Conservation (phyloP, 1,140 invertebrate species). For the Pseudomyrmex gracilis region DNA sequence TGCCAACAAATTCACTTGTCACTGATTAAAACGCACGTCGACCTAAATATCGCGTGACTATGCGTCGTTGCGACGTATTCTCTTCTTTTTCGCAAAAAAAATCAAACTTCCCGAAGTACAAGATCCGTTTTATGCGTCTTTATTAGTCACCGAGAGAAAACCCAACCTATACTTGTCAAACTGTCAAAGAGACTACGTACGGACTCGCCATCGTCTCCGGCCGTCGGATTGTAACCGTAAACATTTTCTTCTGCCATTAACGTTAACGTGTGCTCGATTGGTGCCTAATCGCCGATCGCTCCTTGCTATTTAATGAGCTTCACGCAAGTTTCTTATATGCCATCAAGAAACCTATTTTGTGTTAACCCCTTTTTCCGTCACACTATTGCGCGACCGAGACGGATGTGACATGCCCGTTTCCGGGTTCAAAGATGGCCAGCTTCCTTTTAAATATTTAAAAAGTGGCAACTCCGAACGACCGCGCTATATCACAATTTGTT, state of each 20-base stretch:
- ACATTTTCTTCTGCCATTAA: slow-evolving; percentile 86
- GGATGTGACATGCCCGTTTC: slow-evolving; percentile 79
- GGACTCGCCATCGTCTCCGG: slow-evolving; percentile 81
- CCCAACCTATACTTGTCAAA: slow-evolving; percentile 83
- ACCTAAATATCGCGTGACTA: too few species aligned
- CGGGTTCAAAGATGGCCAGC: slow-evolving; percentile 79
- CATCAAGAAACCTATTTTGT: slow-evolving; percentile 84
- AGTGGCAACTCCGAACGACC: neutral
- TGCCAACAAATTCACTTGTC: neutral
- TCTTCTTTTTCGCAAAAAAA: neutral
- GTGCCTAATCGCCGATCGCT: slow-evolving; percentile 67
- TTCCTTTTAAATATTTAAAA: slow-evolving; percentile 74
- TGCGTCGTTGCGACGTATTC: too few species aligned
- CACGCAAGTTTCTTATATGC: slow-evolving; percentile 78
- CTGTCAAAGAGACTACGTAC: slow-evolving; percentile 83
- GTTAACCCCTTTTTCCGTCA: slow-evolving; percentile 79
- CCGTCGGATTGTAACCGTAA: slow-evolving; percentile 84
- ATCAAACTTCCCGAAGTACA: slow-evolving; percentile 20
- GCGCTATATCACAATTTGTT: neutral
- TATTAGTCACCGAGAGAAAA: slow-evolving; percentile 68
- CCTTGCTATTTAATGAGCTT: slow-evolving; percentile 70
- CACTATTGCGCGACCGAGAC: slow-evolving; percentile 77
- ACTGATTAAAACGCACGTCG: neutral
- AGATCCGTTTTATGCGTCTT: slow-evolving; percentile 63
- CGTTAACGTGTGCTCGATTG: slow-evolving; percentile 75